Conservation (phyloP, 2,113 vertebrate species). For the Mastomys coucha region DNA sequence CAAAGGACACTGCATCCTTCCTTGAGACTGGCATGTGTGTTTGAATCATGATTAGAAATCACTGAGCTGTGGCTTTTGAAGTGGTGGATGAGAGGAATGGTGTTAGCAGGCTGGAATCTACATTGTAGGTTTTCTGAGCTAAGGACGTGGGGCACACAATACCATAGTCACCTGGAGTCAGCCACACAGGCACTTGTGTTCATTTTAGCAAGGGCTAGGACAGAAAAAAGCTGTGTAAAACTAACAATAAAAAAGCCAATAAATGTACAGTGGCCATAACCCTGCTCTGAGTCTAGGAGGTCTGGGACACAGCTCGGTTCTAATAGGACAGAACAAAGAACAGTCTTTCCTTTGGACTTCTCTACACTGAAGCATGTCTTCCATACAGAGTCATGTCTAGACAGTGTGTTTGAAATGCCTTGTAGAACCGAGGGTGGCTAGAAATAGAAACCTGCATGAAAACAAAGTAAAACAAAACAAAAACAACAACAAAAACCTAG, state of each 20-base stretch:
- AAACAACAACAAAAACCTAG: background rate
- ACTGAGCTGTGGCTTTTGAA: background rate
- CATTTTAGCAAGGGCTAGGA: background rate
- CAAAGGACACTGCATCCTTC: background rate
- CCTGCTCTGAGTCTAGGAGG: background rate
- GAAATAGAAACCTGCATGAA: slow-evolving; percentile 8
- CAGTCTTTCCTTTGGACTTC: background rate
- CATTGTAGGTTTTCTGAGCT: background rate
- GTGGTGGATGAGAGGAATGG: background rate
- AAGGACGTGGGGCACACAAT: background rate
- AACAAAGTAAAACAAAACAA: too few species aligned
- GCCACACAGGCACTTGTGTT: background rate
- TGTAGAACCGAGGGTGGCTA: background rate
- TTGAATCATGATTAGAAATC: background rate
- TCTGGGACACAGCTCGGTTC: background rate
- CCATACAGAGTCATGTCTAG: background rate
- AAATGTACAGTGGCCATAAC: background rate
- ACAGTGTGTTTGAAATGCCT: background rate
- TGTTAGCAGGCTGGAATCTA: background rate
- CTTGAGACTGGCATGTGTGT: background rate
- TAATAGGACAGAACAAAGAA: background rate
- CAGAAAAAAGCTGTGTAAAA: background rate
- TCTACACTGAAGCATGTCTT: background rate
- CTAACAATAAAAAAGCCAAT: background rate
- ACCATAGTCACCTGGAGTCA: background rate